Evolutionary conservation across 1,140 invertebrate species (phyloP).

Genomic region (Apis dorsata): DNA sequence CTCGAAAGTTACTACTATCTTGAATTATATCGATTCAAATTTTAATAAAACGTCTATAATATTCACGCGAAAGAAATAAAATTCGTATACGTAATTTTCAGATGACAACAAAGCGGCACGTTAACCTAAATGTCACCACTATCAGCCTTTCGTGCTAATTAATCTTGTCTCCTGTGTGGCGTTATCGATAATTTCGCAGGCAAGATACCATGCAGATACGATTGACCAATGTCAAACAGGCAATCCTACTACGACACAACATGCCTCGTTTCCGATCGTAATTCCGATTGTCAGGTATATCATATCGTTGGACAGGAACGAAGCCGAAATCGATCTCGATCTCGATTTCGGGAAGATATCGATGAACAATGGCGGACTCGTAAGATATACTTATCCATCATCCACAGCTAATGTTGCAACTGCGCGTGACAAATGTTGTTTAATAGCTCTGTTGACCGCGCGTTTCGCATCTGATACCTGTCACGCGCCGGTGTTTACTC

Average conservation of each 20-base stretch:
- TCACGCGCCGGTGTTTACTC: constrained; percentile 53
- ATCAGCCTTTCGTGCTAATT: constrained; percentile 9
- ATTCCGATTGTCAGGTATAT: constrained; percentile 21
- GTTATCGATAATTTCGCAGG: constrained; percentile 27
- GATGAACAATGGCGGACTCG: constrained; percentile 54
- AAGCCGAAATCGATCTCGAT: neutral
- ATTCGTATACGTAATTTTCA: neutral
- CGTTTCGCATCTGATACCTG: constrained; percentile 48
- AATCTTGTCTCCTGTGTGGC: neutral
- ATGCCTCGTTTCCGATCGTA: constrained; percentile 19
- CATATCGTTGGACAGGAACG: neutral
- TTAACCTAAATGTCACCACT: too few species aligned
- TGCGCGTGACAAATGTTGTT: constrained; percentile 58
- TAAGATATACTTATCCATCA: constrained; percentile 66
- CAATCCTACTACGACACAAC: neutral
- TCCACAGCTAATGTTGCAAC: constrained; percentile 30
- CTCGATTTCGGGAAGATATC: constrained; percentile 28
- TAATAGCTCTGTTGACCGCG: constrained; percentile 56
- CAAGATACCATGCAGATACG: constrained; percentile 1
- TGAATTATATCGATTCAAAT: too few species aligned
- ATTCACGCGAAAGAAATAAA: neutral
- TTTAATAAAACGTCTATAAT: too few species aligned
- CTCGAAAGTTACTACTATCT: too few species aligned
- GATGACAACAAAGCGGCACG: neutral
- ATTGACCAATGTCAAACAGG: constrained; percentile 3